phyloP scores from a whole-genome alignment of 2,888 invertebrate genomes.

The Pristionchus exspectatus region DNA sequence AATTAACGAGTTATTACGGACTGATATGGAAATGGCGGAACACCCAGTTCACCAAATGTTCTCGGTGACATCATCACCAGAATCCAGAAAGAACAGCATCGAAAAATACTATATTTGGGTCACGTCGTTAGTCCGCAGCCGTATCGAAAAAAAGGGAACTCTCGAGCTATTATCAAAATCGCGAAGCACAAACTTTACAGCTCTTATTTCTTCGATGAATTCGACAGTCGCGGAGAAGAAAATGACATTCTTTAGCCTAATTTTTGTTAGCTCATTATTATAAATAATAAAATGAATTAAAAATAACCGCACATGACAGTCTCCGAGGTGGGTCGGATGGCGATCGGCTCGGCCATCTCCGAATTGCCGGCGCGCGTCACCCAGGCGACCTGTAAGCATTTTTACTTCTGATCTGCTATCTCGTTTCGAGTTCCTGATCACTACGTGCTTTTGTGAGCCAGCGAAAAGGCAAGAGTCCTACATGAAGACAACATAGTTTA shows the following conservation, averaged over 20 bases:
- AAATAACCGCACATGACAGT: conserved; percentile 90
- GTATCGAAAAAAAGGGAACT: not conserved
- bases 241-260: no score
- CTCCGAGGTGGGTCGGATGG: conserved; percentile 97
- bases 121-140: not conserved
- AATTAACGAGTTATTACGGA: no score
- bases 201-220: not conserved
- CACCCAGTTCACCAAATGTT: not conserved
- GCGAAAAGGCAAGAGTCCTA: no score
- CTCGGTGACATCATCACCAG: no score
- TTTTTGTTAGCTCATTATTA: no score
- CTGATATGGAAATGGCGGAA: not conserved
- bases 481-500: no score
- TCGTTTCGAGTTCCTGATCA: no score
- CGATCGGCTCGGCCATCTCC: conserved; percentile 95
- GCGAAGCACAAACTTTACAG: not conserved
- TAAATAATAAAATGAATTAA: not conserved
- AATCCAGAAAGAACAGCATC: not conserved
- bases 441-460: no score
- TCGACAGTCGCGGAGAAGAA: not conserved
- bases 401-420: no score
- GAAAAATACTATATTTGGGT: not conserved
- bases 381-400: conserved; percentile 85
- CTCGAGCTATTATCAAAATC: not conserved
- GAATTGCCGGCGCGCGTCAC: conserved; percentile 94